Evolutionary conservation across 2,888 invertebrate genomes (phyloP).

Genomic region (Germaria angustata): DNA sequence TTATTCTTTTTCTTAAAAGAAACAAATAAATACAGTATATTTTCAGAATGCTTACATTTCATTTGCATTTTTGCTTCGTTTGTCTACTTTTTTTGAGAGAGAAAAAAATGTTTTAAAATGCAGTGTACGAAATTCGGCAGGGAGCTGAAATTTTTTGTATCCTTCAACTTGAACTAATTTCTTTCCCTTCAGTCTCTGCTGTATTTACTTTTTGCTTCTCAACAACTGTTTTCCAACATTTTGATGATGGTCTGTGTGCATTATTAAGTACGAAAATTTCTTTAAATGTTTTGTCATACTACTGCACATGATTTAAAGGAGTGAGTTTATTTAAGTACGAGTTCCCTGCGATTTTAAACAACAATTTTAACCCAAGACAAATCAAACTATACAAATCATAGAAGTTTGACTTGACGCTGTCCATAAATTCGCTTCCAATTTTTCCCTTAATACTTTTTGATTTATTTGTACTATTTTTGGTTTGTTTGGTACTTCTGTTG

Average conservation of each 20-base stretch:
- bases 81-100: background rate
- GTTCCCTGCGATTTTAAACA: background rate
- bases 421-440: background rate
- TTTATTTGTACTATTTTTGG: background rate
- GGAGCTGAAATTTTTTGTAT: conserved; percentile 1
- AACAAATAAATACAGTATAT: conserved; percentile 23
- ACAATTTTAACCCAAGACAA: too few relatives aligned
- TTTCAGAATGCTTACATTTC: conserved; percentile 34
- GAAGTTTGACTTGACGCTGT: background rate
- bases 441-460: background rate
- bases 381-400: too few relatives aligned
- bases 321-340: background rate
- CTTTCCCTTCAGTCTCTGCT: background rate
- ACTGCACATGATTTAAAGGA: background rate
- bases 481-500: conserved; percentile 2
- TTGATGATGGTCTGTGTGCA: background rate
- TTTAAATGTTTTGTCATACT: background rate
- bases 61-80: conserved; percentile 35
- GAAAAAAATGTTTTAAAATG: conserved; percentile 21
- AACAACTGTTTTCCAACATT: conserved; percentile 1
- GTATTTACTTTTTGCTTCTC: background rate
- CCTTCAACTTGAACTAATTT: conserved; percentile 30
- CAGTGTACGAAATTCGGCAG: conserved; percentile 25
- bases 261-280: conserved; percentile 10
- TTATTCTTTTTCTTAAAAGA: background rate